Conservation (phyloP, 1,140 invertebrate species). For the Temnothorax longispinosus region DNA sequence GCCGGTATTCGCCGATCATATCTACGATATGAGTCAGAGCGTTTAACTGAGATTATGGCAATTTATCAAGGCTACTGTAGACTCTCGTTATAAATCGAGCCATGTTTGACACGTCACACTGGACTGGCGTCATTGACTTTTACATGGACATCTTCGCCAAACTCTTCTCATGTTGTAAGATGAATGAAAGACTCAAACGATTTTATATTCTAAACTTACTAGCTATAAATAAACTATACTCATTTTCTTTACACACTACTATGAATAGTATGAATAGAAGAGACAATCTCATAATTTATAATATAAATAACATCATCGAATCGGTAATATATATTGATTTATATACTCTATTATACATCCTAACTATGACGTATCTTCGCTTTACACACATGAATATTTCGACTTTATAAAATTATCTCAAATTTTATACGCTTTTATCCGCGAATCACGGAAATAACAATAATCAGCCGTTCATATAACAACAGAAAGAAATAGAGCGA, state of each 20-base stretch:
- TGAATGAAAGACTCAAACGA: constrained; percentile 2
- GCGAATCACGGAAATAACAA: background rate
- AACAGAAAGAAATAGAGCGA: background rate
- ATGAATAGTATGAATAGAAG: background rate
- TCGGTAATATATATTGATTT: background rate
- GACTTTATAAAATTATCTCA: background rate
- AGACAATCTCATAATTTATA: background rate
- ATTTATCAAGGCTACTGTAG: constrained; percentile 62
- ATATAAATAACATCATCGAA: background rate
- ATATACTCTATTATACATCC: background rate
- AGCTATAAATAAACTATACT: background rate
- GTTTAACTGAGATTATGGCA: constrained; percentile 65
- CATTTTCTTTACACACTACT: background rate
- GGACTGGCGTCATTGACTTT: background rate
- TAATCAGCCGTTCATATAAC: background rate
- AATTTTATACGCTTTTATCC: background rate
- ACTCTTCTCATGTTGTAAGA: background rate
- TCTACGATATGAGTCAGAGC: constrained; percentile 61
- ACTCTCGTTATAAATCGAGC: constrained; percentile 40
- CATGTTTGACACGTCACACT: background rate
- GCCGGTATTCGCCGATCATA: constrained; percentile 32
- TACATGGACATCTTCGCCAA: background rate
- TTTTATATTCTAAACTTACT: background rate
- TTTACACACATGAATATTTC: background rate
- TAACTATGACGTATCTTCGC: background rate